These are phyloP conservation scores for Hemiprocne comata DNA, from an alignment of 2,113 vertebrate species.

Conservation along the genomic window DNA sequence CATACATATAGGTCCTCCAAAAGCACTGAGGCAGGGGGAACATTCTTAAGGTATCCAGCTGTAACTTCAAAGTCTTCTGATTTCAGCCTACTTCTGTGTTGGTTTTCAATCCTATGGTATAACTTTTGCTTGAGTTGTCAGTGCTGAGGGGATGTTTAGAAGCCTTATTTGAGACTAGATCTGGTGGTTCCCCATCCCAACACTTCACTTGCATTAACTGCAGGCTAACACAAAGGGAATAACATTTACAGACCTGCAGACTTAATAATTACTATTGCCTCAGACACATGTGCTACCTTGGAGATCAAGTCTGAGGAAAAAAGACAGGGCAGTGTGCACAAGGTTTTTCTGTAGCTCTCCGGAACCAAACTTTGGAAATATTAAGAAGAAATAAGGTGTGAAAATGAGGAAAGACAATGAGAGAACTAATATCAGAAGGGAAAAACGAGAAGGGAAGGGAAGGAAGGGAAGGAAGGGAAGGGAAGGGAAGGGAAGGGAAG, in stretches of 20 bases:
- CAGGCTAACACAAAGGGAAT: neutral
- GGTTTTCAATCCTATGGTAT: neutral
- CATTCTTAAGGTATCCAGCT: neutral
- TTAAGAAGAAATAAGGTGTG: neutral
- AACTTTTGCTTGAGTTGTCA: neutral
- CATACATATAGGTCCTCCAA: neutral
- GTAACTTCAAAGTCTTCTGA: neutral
- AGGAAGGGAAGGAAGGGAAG: too few relatives aligned
- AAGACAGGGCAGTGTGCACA: neutral
- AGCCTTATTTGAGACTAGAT: neutral
- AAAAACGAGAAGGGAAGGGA: too few relatives aligned
- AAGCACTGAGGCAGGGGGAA: neutral
- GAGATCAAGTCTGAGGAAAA: neutral
- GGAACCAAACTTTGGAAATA: neutral
- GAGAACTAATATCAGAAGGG: neutral
- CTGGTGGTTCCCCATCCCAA: neutral
- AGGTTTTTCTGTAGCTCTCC: neutral
- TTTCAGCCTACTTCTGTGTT: neutral
- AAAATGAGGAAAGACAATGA: neutral
- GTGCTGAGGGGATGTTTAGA: neutral
- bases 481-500: too few relatives aligned
- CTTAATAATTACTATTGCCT: neutral
- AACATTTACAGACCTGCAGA: neutral
- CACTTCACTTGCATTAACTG: neutral
- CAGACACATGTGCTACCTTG: neutral